Conservation (phyloP, 2,113 vertebrate genomes). For the Syrrhaptes paradoxus region DNA sequence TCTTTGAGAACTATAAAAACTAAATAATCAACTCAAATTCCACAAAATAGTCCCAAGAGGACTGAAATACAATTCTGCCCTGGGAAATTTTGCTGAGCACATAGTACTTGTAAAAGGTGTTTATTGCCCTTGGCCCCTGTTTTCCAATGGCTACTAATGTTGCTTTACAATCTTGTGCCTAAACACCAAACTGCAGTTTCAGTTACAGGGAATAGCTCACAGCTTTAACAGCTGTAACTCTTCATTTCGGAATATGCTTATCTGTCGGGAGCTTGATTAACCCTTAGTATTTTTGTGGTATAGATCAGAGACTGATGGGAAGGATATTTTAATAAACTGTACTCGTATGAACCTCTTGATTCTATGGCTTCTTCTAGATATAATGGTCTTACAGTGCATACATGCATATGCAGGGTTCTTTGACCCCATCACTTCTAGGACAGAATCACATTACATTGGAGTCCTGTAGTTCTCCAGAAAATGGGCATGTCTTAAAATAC, state of each 20-base stretch:
- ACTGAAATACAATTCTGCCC: neutral
- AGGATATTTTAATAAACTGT: neutral
- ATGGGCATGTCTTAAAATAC: neutral
- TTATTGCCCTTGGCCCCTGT: neutral
- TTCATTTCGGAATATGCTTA: neutral
- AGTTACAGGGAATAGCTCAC: neutral
- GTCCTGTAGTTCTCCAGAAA: neutral
- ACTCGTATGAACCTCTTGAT: neutral
- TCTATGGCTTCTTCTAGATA: neutral
- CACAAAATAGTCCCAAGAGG: neutral
- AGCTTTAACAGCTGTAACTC: neutral
- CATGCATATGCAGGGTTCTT: neutral
- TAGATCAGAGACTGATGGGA: neutral
- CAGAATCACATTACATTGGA: neutral
- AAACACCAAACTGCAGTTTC: neutral
- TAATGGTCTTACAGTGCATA: neutral
- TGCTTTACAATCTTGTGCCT: neutral
- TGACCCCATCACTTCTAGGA: neutral
- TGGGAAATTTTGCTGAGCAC: neutral
- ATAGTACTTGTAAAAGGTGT: neutral
- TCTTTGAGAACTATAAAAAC: neutral
- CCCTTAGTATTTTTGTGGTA: neutral
- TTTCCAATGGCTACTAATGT: neutral
- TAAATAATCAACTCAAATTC: neutral
- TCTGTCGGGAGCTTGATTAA: neutral